Evolutionary conservation across 2,888 invertebrate species (phyloP).

Genomic region (Epirrhoe tristata): DNA sequence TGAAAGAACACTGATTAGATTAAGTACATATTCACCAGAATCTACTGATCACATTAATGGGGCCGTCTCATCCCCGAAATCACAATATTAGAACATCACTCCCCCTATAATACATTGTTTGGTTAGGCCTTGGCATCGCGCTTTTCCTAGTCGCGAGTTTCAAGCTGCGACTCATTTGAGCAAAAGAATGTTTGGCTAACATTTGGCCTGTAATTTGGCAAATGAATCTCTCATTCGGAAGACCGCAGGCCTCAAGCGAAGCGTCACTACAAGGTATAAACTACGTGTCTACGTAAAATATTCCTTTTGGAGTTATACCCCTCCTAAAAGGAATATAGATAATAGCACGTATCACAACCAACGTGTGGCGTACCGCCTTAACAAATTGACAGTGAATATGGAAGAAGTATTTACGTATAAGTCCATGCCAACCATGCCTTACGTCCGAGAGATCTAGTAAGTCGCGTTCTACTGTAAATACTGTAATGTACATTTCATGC

Average conservation of each 20-base stretch:
- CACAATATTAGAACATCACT: constrained; percentile 34
- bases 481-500: constrained; percentile 44
- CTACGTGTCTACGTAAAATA: constrained; percentile 77
- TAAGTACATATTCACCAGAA: constrained; percentile 24
- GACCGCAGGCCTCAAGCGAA: constrained; percentile 80
- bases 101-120: constrained; percentile 27
- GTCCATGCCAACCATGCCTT: constrained; percentile 77
- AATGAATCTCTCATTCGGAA: constrained; percentile 68
- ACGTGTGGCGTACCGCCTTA: constrained; percentile 79
- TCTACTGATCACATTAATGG: constrained; percentile 41
- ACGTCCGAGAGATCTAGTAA: constrained; percentile 42
- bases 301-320: constrained; percentile 60
- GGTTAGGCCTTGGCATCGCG: constrained; percentile 40
- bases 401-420: constrained; percentile 75
- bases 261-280: constrained; percentile 77
- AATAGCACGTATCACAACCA: constrained; percentile 84
- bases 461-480: constrained; percentile 36
- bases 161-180: constrained; percentile 56
- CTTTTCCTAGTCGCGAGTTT: constrained; percentile 29
- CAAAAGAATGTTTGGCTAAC: constrained; percentile 67
- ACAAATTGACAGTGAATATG: constrained; percentile 80
- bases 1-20: constrained; percentile 27
- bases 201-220: constrained; percentile 79
- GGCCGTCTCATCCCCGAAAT: constrained; percentile 28
- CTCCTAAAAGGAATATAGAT: constrained; percentile 60